Percentiles rank a stretch among this genome's conserved stretches.
Evolutionary conservation across 1,140 invertebrate species (phyloP).

Genomic region (Drosophila triauraria): DNA sequence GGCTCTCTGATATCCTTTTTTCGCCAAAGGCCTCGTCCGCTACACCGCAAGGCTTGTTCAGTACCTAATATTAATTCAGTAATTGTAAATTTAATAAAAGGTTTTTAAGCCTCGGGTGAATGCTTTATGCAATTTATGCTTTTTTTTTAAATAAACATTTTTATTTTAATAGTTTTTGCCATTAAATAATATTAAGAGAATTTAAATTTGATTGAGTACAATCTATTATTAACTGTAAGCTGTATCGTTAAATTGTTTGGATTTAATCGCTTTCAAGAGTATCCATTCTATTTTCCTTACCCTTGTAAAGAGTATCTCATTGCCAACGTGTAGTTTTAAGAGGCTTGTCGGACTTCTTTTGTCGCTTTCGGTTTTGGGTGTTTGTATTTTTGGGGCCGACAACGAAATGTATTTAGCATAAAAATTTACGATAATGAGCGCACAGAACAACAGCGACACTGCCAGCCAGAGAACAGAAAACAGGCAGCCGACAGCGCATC

Average conservation of each 20-base stretch:
- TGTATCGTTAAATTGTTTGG: not conserved
- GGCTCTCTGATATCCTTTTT: conserved; percentile 23
- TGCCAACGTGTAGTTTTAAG: not conserved
- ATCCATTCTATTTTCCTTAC: not conserved
- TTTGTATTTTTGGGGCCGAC: conserved; percentile 53
- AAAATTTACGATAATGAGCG: conserved; percentile 84
- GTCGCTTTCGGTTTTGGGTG: conserved; percentile 37
- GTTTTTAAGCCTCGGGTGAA: too few relatives aligned
- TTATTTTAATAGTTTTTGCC: too few relatives aligned
- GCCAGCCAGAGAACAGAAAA: conserved; percentile 18
- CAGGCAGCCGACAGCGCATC: conserved; percentile 37
- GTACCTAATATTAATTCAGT: not conserved
- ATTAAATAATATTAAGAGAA: too few relatives aligned
- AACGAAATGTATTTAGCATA: conserved; percentile 84
- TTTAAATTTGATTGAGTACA: too few relatives aligned
- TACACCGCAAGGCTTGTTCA: not conserved
- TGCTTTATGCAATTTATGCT: too few relatives aligned
- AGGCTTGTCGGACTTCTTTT: conserved; percentile 22
- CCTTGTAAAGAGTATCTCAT: not conserved
- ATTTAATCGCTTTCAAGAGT: too few relatives aligned
- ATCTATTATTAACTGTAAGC: not conserved
- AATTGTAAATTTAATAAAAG: too few relatives aligned
- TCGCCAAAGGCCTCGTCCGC: too few relatives aligned
- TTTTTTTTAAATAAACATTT: too few relatives aligned
- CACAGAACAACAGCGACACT: conserved; percentile 46